Evolutionary conservation across 2,113 vertebrate species (phyloP).

Genomic region (Tinamus guttatus): DNA sequence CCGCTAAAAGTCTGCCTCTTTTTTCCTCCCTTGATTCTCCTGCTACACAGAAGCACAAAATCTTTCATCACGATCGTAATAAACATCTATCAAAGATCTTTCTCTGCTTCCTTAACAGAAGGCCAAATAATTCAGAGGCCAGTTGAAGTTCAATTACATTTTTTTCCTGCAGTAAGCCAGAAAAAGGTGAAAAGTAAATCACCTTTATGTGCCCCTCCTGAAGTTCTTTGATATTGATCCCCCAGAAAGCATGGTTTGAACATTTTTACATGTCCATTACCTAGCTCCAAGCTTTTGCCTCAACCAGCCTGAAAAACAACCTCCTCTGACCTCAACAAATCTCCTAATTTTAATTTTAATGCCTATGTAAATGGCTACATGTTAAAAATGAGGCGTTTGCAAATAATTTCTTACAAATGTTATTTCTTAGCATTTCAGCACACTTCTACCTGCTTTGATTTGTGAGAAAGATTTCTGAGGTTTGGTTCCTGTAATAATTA

Average conservation of each 20-base stretch:
- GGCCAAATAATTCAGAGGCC: constrained; percentile 41
- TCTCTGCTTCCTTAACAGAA: constrained; percentile 6
- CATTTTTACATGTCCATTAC: background rate
- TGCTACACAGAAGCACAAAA: background rate
- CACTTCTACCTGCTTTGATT: background rate
- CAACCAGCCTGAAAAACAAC: background rate
- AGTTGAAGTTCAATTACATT: constrained; percentile 53
- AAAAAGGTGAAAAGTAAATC: constrained; percentile 47
- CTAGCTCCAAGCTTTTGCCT: background rate
- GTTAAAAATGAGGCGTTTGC: background rate
- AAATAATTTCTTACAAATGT: background rate
- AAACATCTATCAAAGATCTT: constrained; percentile 25
- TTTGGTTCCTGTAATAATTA: background rate
- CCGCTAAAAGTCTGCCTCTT: no score
- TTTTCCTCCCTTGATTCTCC: background rate
- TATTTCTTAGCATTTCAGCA: background rate
- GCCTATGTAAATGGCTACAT: background rate
- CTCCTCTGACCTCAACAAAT: background rate
- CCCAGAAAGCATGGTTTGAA: background rate
- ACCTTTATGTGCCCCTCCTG: constrained; percentile 24
- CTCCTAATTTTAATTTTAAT: background rate
- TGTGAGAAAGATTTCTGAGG: background rate
- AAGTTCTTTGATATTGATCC: constrained; percentile 21
- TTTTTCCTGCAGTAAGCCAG: constrained; percentile 45
- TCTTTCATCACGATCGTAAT: constrained; percentile 15